Percentiles rank a stretch among this genome's conserved stretches.
phyloP scores from a whole-genome alignment of 2,113 vertebrate genomes.

The Engystomops pustulosus region DNA sequence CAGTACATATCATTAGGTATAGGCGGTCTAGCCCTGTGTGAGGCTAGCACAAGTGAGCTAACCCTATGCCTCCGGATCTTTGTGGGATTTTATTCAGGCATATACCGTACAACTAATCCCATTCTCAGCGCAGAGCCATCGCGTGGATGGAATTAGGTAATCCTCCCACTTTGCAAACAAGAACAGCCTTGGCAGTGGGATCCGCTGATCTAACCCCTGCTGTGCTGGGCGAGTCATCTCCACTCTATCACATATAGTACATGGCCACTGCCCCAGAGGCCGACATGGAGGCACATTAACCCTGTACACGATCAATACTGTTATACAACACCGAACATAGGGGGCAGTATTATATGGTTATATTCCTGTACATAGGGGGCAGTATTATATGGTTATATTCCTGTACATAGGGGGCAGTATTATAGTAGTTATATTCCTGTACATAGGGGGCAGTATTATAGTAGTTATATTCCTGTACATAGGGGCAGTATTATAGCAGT shows the following conservation, averaged over 20 bases:
- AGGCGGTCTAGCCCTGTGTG: no score
- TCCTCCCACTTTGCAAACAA: slow-evolving; percentile 53
- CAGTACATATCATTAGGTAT: no score
- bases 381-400: slow-evolving; percentile 1
- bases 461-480: slow-evolving; percentile 10
- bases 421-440: slow-evolving; percentile 12
- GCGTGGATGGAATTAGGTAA: slow-evolving; percentile 37
- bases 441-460: not conserved
- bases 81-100: slow-evolving; percentile 48
- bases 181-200: slow-evolving; percentile 15
- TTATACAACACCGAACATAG: not conserved
- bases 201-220: slow-evolving; percentile 14
- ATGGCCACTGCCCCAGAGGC: not conserved
- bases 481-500: not conserved
- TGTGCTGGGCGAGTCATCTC: not conserved
- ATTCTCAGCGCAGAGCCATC: slow-evolving; percentile 25
- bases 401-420: not conserved
- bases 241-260: not conserved
- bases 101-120: slow-evolving; percentile 52
- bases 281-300: not conserved
- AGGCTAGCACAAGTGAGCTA: slow-evolving; percentile 13
- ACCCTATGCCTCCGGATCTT: slow-evolving; percentile 23
- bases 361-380: not conserved
- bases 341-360: no score
- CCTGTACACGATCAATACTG: not conserved